These are phyloP conservation scores for Mimachlamys varia DNA, from an alignment of 2,888 invertebrate genomes.

Conservation along the genomic window DNA sequence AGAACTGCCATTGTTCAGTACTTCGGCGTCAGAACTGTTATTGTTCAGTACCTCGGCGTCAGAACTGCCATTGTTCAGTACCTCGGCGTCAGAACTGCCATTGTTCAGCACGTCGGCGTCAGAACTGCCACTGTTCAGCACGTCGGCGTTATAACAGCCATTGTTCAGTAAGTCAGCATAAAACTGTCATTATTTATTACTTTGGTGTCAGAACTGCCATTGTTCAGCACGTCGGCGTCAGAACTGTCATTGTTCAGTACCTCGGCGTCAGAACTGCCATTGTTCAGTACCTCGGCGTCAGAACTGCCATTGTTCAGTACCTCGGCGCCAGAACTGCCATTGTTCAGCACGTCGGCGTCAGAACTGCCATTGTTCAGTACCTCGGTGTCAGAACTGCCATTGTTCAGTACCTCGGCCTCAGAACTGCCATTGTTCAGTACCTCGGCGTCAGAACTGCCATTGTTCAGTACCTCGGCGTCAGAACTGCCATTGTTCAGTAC, in stretches of 20 bases:
- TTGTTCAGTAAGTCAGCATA: no score
- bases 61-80: background rate
- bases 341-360: background rate
- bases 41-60: background rate
- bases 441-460: background rate
- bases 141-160: background rate
- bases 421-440: background rate
- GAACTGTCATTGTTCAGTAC: background rate
- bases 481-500: background rate
- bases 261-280: background rate
- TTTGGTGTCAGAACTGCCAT: background rate
- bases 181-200: no score
- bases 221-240: background rate
- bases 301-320: background rate
- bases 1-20: background rate
- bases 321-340: background rate
- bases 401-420: background rate
- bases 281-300: background rate
- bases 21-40: background rate
- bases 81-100: background rate
- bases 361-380: background rate
- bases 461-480: background rate
- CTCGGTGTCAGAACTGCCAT: background rate
- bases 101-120: background rate
- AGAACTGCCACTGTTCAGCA: background rate